Evolutionary conservation across 2,888 invertebrate genomes (phyloP), one percentile per base, ranked within the genome.

Genomic region (Cataglyphis altisquamis): DNA sequence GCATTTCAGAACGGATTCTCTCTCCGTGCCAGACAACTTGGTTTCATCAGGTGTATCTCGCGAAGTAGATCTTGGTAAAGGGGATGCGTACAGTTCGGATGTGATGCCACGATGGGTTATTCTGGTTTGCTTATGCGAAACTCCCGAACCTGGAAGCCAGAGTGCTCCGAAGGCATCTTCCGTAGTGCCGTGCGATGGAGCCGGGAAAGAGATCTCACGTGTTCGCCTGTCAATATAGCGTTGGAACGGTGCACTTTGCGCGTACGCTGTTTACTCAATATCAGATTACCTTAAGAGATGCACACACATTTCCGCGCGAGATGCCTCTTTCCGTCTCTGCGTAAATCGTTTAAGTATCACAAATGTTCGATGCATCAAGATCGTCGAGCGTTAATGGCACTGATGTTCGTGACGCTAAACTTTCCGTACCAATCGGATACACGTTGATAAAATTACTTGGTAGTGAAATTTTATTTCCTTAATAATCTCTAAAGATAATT

Each of bases 141-240:
- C 55, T 67, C 83, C n/a, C 74, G 57, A 67, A 36, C 60, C 45
- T 67, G 48, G 57, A 39, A 73, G 52, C 80, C 74, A 84, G 84
- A 88, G 86, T 88, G 88, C 72, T 84, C 62, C 81, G 89, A 81
- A 73, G 84, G 57, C 78, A 78, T 72, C 72, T 57, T 60, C 60
- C 73, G n/a, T 70, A 83, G 84, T 80, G 72, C 78, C 81, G 83
- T 66, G 52, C 82, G 83, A 55, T 70, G 82, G 81, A 83, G 82
- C 55, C 25, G 78, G 41, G 57, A 45, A 85, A 72, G 82, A 80
- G 81, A 78, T 86, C 89, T 88, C 89, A 89, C 89, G 90, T 88
- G 91, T 80, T 87, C 85, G 86, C 83, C 84, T 85, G 88, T 90
- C 88, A 87, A 88, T 91, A 90, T 90, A 87, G 77, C 86, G 86